These are phyloP conservation scores for Pseudolycoriella hygida DNA, from an alignment of 2,888 invertebrate species.

Conservation along the genomic window DNA sequence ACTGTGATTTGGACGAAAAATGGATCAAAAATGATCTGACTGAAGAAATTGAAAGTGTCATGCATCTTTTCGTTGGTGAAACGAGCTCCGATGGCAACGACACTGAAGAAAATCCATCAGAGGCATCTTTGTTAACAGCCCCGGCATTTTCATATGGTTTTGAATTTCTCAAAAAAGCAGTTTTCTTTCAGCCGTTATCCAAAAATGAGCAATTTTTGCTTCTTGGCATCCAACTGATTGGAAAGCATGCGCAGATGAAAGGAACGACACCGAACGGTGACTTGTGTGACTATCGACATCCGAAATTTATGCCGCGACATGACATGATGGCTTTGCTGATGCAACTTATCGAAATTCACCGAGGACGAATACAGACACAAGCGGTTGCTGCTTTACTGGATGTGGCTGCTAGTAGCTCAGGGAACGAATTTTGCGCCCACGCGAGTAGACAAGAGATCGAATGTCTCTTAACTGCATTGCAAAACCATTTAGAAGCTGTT, in stretches of 20 bases:
- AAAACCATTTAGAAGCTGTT: slow-evolving; percentile 48
- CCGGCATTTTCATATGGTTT: slow-evolving; percentile 73
- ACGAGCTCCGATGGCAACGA: slow-evolving; percentile 21
- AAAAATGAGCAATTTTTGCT: slow-evolving; percentile 38
- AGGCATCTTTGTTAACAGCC: slow-evolving; percentile 25
- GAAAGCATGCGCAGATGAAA: slow-evolving; percentile 52
- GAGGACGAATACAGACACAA: slow-evolving; percentile 56
- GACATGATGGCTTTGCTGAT: slow-evolving; percentile 68
- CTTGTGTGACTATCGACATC: slow-evolving; percentile 42
- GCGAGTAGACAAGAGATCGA: slow-evolving; percentile 53
- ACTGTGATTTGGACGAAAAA: slow-evolving; percentile 55
- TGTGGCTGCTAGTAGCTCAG: slow-evolving; percentile 57
- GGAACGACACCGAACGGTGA: slow-evolving; percentile 24
- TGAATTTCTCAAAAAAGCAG: slow-evolving; percentile 50
- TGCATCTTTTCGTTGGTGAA: slow-evolving; percentile 36
- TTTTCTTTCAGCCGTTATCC: slow-evolving; percentile 29
- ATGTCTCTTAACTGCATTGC: slow-evolving; percentile 57
- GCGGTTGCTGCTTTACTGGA: slow-evolving; percentile 66
- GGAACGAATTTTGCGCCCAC: slow-evolving; percentile 40
- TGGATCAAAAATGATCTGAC: slow-evolving; percentile 59
- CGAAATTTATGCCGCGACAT: slow-evolving; percentile 59
- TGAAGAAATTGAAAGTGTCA: slow-evolving; percentile 42
- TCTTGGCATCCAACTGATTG: slow-evolving; percentile 44
- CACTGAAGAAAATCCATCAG: slow-evolving; percentile 15
- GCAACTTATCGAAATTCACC: slow-evolving; percentile 50